These are phyloP conservation scores for Oligia strigilis DNA, from an alignment of 2,888 invertebrate species.

Conservation along the genomic window DNA sequence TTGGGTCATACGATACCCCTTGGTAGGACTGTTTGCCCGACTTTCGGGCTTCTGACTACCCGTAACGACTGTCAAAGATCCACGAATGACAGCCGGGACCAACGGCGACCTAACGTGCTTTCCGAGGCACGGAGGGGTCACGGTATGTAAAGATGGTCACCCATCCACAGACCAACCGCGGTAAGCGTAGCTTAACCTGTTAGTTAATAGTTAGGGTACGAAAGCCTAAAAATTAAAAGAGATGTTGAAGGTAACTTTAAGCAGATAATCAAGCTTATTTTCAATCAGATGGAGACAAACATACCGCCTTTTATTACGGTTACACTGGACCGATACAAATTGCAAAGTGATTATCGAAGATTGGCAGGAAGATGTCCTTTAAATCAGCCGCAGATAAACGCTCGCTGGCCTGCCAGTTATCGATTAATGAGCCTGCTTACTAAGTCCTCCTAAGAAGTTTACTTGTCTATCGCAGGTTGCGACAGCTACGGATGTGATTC, in stretches of 20 bases:
- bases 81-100: no score
- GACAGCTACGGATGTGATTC: slow-evolving; percentile 85
- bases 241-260: not conserved
- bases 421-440: slow-evolving; percentile 74
- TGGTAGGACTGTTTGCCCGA: no score
- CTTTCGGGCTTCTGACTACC: no score
- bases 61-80: no score
- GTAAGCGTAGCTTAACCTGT: no score
- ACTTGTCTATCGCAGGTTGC: slow-evolving; percentile 73
- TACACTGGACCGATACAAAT: slow-evolving; percentile 54
- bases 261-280: slow-evolving; percentile 27
- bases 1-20: no score
- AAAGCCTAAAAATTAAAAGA: no score
- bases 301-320: slow-evolving; percentile 46
- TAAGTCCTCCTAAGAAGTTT: slow-evolving; percentile 65
- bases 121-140: no score
- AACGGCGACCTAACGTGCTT: no score
- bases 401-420: slow-evolving; percentile 62
- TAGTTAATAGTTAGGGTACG: no score
- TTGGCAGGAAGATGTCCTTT: slow-evolving; percentile 64
- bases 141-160: no score
- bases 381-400: slow-evolving; percentile 63
- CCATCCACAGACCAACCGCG: no score
- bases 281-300: slow-evolving; percentile 25
- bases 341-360: slow-evolving; percentile 55